Percentiles rank a stretch among this genome's conserved stretches.
Evolutionary conservation across 2,888 invertebrate species (phyloP).

Genomic region (Melanchra persicariae): DNA sequence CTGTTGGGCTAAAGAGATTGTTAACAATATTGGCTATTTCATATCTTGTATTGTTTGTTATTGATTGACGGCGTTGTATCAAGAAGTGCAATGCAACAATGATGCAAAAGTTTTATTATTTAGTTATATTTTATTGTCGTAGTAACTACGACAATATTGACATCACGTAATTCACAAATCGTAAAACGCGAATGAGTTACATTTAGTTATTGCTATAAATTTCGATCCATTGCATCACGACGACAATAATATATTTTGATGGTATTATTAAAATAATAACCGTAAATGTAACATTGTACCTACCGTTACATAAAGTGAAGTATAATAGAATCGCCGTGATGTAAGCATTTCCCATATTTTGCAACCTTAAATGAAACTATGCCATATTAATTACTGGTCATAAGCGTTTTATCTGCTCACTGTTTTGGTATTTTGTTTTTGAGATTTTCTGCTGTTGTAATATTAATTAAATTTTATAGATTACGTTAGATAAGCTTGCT

Average conservation of each 20-base stretch:
- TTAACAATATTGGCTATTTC: slow-evolving; percentile 40
- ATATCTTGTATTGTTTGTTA: slow-evolving; percentile 24
- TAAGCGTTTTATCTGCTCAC: slow-evolving; percentile 62
- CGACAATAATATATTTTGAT: slow-evolving; percentile 66
- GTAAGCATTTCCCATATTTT: slow-evolving; percentile 73
- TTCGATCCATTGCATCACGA: slow-evolving; percentile 63
- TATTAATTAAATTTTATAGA: slow-evolving; percentile 42
- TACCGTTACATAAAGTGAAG: slow-evolving; percentile 63
- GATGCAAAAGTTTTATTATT: slow-evolving; percentile 44
- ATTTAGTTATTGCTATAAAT: slow-evolving; percentile 58
- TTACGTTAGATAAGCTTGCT: slow-evolving; percentile 31
- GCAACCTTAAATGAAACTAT: slow-evolving; percentile 71
- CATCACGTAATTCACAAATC: slow-evolving; percentile 58
- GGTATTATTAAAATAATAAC: slow-evolving; percentile 75
- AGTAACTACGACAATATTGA: slow-evolving; percentile 41
- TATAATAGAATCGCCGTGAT: slow-evolving; percentile 67
- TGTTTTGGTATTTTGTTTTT: slow-evolving; percentile 61
- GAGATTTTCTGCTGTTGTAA: slow-evolving; percentile 52
- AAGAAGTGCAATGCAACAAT: slow-evolving; percentile 47
- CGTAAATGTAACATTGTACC: slow-evolving; percentile 65
- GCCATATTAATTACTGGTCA: slow-evolving; percentile 69
- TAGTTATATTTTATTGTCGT: too few relatives aligned
- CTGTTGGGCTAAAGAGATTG: slow-evolving; percentile 27
- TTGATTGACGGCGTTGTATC: slow-evolving; percentile 23
- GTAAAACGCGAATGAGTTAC: slow-evolving; percentile 49